Base-by-base conservation (phyloP, 2,113 vertebrate genomes). In the Tenebrosternarchus preto region DNA sequence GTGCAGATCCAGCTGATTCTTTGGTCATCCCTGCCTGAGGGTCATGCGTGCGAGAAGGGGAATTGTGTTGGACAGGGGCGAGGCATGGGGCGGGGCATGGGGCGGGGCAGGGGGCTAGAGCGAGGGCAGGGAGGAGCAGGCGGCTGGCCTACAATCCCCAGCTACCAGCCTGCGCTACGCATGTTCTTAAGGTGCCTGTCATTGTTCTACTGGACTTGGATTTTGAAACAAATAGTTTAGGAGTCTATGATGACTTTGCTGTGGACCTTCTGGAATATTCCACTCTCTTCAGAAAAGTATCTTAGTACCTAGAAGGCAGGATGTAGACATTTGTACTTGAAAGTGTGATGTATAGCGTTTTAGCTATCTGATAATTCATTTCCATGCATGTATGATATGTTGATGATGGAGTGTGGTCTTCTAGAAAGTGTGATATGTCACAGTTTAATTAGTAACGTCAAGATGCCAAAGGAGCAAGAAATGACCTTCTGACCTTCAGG, bases 401-500 rank as follows among this genome's bases (percentile, higher is more conserved):
- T 0, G 22, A 78, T 9, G 20, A 20, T 39, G 63, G 50, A 56
- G 60, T 67, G 43, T 55, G 43, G 29, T 24, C 43, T 50, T 50
- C 57, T 25, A 56, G 19, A 57, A 29, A 25, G 36, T 1, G 19
- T 33, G 29, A 16, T 53, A 11, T 27, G 22, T 27, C 39, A 56
- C 29, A 64, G 29, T 56, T 77, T 64, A 69, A 43, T 24, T 20
- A 43, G 67, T 53, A 53, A 6, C 76, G n/a, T 36, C 19, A n/a
- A 66, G 29, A 33, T 1, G 15, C 64, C 6, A 2, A 57, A 73
- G 6, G 0, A 22, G n/a, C 25, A 50, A 25, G 6, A 24, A 73
- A 68, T 36, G 15, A 61, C 74, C 60, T 60, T 55, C 57, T 63
- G 69, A 81, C 83, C 73, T 57, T 61, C 31, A 53, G 27, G 53